Evolutionary conservation across 2,888 invertebrate species (phyloP).

Genomic region (Ichneumon xanthorius): DNA sequence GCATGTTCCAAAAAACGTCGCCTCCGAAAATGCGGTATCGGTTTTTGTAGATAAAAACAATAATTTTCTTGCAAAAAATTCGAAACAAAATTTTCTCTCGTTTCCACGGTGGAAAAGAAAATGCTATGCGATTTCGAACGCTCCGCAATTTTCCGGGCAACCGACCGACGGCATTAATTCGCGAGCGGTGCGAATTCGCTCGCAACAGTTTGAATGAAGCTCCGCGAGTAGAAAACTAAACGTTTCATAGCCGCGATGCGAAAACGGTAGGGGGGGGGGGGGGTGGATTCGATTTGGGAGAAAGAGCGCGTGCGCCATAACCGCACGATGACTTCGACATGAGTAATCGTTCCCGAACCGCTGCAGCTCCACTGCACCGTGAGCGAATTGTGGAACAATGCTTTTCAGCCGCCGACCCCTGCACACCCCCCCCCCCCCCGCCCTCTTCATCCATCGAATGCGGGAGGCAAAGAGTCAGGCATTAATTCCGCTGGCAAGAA

Average conservation of each 20-base stretch:
- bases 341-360: slow-evolving; percentile 62
- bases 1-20: not conserved
- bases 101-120: not conserved
- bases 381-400: slow-evolving; percentile 66
- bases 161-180: not conserved
- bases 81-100: not conserved
- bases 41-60: too few relatives aligned
- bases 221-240: not conserved
- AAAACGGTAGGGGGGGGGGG: not conserved
- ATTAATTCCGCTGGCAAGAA: slow-evolving; percentile 59
- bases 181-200: not conserved
- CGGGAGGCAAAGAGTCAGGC: slow-evolving; percentile 40
- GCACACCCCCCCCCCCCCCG: not conserved
- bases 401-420: slow-evolving; percentile 27
- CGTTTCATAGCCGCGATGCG: not conserved
- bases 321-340: slow-evolving; percentile 63
- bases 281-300: not conserved
- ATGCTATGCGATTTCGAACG: not conserved
- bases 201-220: not conserved
- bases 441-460: not conserved
- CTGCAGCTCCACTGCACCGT: slow-evolving; percentile 45
- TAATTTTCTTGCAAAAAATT: not conserved
- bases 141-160: not conserved
- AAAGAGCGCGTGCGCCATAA: slow-evolving; percentile 19
- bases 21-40: too few relatives aligned